Evolutionary conservation across 2,797 vertebrate species (phyloP).

Genomic region (Dendrocincla tyrannina): DNA sequence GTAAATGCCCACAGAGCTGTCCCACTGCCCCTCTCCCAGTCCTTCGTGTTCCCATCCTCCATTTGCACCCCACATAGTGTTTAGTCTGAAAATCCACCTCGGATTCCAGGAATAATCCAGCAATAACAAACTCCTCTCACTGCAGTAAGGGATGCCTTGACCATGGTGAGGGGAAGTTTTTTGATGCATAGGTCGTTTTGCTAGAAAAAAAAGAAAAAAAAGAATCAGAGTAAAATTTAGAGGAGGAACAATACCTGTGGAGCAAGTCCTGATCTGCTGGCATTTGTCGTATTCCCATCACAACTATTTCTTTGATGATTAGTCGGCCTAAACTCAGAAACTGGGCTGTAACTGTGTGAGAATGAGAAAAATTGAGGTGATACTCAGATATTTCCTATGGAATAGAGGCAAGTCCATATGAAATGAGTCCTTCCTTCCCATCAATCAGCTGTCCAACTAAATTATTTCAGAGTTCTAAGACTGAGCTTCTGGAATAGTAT

Average conservation of each 20-base stretch:
- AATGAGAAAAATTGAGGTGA: background rate
- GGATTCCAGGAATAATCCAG: background rate
- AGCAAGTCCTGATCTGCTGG: background rate
- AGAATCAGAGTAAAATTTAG: background rate
- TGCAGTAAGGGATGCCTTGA: background rate
- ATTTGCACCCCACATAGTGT: background rate
- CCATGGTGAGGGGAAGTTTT: fast-evolving
- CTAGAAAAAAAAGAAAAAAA: background rate
- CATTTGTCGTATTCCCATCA: background rate
- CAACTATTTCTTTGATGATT: background rate
- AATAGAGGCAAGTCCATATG: background rate
- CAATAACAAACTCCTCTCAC: background rate
- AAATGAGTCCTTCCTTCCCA: background rate
- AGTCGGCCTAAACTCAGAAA: background rate
- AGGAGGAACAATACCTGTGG: background rate
- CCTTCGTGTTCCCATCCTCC: fast-evolving
- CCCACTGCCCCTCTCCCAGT: background rate
- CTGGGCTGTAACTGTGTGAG: background rate
- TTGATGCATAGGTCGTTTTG: background rate
- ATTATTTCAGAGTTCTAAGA: background rate
- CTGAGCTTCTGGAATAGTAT: background rate
- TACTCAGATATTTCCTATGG: background rate
- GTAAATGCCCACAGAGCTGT: background rate
- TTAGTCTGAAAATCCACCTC: background rate
- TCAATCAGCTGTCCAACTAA: background rate